Evolutionary conservation across 2,113 vertebrate genomes (phyloP), one percentile per base, ranked within the genome.

Genomic region (Neotragus pygmaeus): DNA sequence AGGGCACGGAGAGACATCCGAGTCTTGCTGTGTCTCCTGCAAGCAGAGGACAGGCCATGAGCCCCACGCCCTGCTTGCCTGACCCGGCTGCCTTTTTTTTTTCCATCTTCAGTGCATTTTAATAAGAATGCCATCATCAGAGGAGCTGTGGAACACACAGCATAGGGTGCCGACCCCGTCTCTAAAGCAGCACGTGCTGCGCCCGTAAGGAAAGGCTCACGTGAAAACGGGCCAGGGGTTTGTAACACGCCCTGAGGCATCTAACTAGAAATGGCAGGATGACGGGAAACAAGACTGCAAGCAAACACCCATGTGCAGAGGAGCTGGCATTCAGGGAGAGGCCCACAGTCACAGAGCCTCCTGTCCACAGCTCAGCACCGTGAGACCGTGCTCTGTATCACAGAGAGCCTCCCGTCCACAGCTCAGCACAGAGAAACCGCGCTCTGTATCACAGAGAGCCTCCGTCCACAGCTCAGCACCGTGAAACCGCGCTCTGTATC

Each of bases 21-120:
- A 55, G 99, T 98, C 99, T 98, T 99, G 98, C 99, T 99, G 99
- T 99, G 99, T 97, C 99, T 99, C 98, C 99, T 99, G 98, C 53
- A 93, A 98, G 98, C 70, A 99, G 94, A 98, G 95, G 98, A 94
- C 57, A 95, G 21, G 47, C 66, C 5, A 9, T 99, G 97, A 99
- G 96, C 43, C 90, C 49, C 1, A 17, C 66, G 19, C 21, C 73
- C 51, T n/a, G 11, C 10, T 49, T 51, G 75, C 33, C 39, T n/a
- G 21, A 64, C 5, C 66, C 64, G n/a, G 12, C 70, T 7, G 36
- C 36, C 13, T 7, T 8, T 25, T 25, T 7, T 8, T 25, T 3
- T 14, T 1, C 3, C 36, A 27, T 43, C 70, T 27, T 75, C 70
- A 75, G 36, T 27, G 70, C 23, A 43, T 14, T 75, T 43, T 43